phyloP scores from a whole-genome alignment of 2,113 vertebrate genomes.

The Triplophysa siluroides region DNA sequence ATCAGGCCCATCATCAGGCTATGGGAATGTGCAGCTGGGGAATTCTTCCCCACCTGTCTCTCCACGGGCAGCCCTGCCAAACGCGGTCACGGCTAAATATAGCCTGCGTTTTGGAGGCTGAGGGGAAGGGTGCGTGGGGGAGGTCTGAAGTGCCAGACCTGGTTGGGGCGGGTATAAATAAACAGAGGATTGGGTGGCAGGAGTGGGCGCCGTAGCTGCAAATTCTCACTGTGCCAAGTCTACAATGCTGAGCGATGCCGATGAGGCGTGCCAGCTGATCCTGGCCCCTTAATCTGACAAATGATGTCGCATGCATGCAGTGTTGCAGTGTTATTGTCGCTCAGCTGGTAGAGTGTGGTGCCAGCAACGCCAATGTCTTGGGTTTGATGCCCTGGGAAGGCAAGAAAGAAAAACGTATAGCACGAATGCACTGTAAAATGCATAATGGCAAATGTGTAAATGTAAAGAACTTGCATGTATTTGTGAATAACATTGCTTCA shows the following conservation, averaged over 20 bases:
- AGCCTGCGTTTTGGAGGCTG: conserved; percentile 30
- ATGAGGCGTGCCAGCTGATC: conserved; percentile 52
- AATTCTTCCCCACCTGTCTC: conserved; percentile 61
- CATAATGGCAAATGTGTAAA: too few species aligned
- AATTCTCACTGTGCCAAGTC: conserved; percentile 17
- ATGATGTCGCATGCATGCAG: neutral
- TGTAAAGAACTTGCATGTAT: too few species aligned
- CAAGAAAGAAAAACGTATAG: too few species aligned
- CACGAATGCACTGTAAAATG: too few species aligned
- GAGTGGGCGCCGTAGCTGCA: conserved; percentile 13
- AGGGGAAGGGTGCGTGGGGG: conserved; percentile 25
- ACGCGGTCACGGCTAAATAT: conserved; percentile 51
- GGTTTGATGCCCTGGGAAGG: too few species aligned
- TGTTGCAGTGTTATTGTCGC: neutral
- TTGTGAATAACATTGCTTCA: too few species aligned
- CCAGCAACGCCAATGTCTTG: too few species aligned
- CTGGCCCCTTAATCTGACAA: conserved; percentile 34
- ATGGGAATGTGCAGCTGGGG: conserved; percentile 53
- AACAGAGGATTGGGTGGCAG: conserved; percentile 26
- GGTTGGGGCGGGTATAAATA: conserved; percentile 38
- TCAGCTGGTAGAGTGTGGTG: too few species aligned
- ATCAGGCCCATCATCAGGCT: conserved; percentile 34
- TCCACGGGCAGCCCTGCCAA: conserved; percentile 37
- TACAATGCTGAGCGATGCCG: conserved; percentile 22
- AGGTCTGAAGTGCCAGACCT: conserved; percentile 26